Evolutionary conservation across 2,113 vertebrate genomes (phyloP), one percentile per base, ranked within the genome.

Genomic region (Macquaria australasica): DNA sequence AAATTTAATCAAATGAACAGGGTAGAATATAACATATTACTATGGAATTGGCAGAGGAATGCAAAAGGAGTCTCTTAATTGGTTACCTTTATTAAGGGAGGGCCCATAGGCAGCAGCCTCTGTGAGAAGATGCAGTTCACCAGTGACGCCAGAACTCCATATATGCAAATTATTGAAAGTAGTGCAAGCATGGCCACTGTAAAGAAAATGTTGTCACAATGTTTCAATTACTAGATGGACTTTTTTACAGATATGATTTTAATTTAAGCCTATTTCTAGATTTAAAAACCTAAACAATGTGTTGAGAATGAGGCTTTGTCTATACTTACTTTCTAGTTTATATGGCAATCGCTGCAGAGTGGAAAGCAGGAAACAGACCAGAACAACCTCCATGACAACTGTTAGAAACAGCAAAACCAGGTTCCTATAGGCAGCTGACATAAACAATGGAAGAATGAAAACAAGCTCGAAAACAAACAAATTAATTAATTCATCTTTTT

Each of bases 301-400:
- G 7, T 56, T 56, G 3, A 16, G 0, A 64, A 72, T 59, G 1
- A 76, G 12, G 18, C 34, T 58, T 64, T 37, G 5, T 69, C 1
- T 14, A 3, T 63, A 82, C 93, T 95, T 94, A 98, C 97, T 95
- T 94, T 98, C 97, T 31, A 97, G 92, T 0, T 92, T 82, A 84
- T 96, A 92, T 48, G 97, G 96, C 4, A 98, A 95, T 10, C 9
- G 93, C n/a, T 94, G 89, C 85, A 97, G 12, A 0, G 97, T 97
- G 55, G 97, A 97, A 55, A 98, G 96, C 45, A 98, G 95, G 55
- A 98, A 96, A 83, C 96, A 97, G 67, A 97, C 25, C 8, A 96
- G 82, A 82, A 96, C 55, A 28, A 96, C 85, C 91, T 98, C 97
- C 97, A 97, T 97, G 51, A 93, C 62, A 28, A 90, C 64, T 67